Conservation (phyloP, 2,888 invertebrate species). For the Drosophila mimica region DNA sequence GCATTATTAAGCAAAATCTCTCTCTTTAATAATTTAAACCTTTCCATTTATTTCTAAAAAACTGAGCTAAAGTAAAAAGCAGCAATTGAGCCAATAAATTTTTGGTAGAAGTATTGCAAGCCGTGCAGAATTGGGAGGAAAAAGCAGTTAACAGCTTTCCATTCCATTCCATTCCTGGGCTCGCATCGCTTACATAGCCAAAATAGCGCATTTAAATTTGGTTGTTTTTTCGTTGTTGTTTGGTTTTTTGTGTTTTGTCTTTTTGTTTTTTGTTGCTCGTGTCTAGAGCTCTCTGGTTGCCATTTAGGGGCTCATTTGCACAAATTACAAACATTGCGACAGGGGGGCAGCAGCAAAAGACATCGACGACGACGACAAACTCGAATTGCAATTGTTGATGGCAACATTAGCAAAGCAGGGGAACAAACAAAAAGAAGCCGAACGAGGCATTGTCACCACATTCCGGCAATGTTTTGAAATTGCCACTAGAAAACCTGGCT, state of each 20-base stretch:
- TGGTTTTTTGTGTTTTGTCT: constrained; percentile 31
- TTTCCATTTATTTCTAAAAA: not conserved
- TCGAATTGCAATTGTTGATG: constrained; percentile 71
- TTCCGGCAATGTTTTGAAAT: constrained; percentile 70
- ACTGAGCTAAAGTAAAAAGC: not conserved
- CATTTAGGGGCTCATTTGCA: constrained; percentile 82
- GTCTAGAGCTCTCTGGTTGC: constrained; percentile 56
- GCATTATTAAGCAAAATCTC: too few species aligned
- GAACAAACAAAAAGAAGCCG: constrained; percentile 16
- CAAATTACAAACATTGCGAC: constrained; percentile 80
- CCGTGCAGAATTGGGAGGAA: constrained; percentile 7
- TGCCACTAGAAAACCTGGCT: constrained; percentile 46
- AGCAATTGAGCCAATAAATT: constrained; percentile 6
- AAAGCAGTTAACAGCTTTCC: constrained; percentile 64
- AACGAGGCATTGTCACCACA: constrained; percentile 77
- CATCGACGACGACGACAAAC: constrained; percentile 33
- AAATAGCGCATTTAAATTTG: constrained; percentile 68
- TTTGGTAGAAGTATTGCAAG: constrained; percentile 10
- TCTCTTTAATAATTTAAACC: not conserved
- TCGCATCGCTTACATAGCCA: constrained; percentile 69
- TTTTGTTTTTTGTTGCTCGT: constrained; percentile 35
- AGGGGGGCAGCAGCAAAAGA: constrained; percentile 38
- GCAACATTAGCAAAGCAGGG: constrained; percentile 42
- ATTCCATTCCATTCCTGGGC: constrained; percentile 54
- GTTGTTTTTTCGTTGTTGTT: constrained; percentile 28